Base-by-base conservation (phyloP, 2,113 vertebrate species). In the Pleuronectes platessa region DNA sequence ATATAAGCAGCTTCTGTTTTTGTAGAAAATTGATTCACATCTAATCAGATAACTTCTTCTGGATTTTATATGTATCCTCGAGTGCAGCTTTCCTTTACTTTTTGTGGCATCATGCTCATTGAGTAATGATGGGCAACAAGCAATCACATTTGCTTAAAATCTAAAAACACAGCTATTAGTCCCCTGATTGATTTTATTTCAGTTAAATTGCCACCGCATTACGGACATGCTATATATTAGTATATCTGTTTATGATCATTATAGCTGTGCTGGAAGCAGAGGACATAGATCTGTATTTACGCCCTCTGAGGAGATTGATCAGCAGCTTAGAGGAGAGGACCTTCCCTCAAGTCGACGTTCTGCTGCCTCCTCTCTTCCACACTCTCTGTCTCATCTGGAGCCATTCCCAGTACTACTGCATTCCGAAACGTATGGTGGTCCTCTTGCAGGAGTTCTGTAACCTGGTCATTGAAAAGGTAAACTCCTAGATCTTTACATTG, bases 371-470 rank as follows among this genome's bases (percentile, higher is more conserved):
- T 68, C 88, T 96, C 86, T 97, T 95, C 92, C 95, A 94, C 90
- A 91, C 95, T 59, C 96, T 99, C 72, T 96, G 97, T 88, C 96
- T 97, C 82, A 92, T 95, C 92, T 99, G 97, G 97, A 96, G 92
- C 71, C 84, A 85, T 85, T 98, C 97, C 82, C 92, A 86, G 71
- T 85, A 93, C 86, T 94, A 90, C 75, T 95, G 95, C 86, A 91
- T 86, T 80, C 94, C 94, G 63, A 86, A 88, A 42, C 94, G 94
- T 85, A 94, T 93, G 78, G 93, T 95, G 88, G 93, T 96, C 71
- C 94, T 96, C 69, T 87, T 97, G 76, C 91, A 92, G 76, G 94
- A 97, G 88, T 96, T 96, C 93, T 95, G 94, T 91, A 96, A 95
- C 93, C 91, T 96, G 76, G 94, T 97, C 73, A 94, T 96, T 79